A percentile compares a stretch with the other conserved stretches of the same genome.
Evolutionary conservation across 2,113 vertebrate species (phyloP).

Genomic region (Coptodon rendalli): DNA sequence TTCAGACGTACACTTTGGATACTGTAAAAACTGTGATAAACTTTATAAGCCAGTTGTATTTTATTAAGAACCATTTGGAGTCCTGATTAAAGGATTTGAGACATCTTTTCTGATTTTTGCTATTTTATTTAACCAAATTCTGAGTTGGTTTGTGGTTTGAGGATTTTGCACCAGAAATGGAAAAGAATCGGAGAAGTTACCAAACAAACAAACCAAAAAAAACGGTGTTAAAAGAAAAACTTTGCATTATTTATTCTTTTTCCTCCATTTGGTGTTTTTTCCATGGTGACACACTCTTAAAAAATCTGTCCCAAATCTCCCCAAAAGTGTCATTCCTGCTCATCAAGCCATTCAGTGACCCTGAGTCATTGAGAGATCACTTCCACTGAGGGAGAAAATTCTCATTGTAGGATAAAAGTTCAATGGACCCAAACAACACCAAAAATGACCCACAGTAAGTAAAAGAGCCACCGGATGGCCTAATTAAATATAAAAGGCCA

Average conservation of each 20-base stretch:
- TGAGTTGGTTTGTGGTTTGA: slow-evolving; percentile 40
- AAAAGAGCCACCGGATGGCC: not conserved
- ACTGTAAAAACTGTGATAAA: slow-evolving; percentile 95
- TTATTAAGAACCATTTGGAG: slow-evolving; percentile 89
- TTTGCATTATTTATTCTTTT: not conserved
- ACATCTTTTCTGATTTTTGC: slow-evolving; percentile 80
- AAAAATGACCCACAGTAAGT: not conserved
- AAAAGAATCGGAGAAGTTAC: not conserved
- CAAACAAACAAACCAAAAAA: not conserved
- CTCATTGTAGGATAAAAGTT: not conserved
- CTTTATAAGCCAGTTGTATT: slow-evolving; percentile 97
- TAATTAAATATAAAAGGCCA: not conserved
- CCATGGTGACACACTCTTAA: not conserved
- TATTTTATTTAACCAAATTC: slow-evolving; percentile 93
- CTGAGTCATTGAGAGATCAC: not conserved
- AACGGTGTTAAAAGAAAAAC: not conserved
- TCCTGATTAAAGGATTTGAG: slow-evolving; percentile 81
- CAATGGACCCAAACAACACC: not conserved
- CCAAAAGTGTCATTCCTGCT: not conserved
- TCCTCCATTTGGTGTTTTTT: not conserved
- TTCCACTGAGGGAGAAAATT: not conserved
- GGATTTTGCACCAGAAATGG: not conserved
- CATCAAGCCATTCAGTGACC: not conserved
- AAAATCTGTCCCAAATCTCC: not conserved
- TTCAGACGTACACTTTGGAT: slow-evolving; percentile 85